Conservation (phyloP, 2,113 vertebrate species). For the Henicopernis longicauda region DNA sequence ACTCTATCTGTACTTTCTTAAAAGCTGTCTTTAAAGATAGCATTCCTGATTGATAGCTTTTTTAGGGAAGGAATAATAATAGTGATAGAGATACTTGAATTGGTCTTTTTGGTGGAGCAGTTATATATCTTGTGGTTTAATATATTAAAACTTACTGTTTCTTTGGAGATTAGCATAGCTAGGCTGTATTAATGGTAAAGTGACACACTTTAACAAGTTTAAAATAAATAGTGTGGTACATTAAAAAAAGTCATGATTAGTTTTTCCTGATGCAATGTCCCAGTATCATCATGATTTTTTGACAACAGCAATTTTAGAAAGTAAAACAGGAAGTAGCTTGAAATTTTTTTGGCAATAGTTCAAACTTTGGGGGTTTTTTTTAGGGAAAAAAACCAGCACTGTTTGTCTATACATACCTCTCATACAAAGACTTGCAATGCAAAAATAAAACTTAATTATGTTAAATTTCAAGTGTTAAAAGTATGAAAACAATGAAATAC, state of each 20-base stretch:
- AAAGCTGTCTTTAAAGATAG: not conserved
- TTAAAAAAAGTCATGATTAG: not conserved
- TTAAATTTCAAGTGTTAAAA: not conserved
- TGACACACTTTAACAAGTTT: not conserved
- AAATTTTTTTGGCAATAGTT: not conserved
- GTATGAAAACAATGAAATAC: not conserved
- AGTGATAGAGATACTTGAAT: not conserved
- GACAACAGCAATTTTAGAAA: not conserved
- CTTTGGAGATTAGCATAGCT: not conserved
- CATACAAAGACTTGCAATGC: not conserved
- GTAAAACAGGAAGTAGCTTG: not conserved
- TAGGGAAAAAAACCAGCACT: not conserved
- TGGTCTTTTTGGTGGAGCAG: not conserved
- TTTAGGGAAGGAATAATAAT: not conserved
- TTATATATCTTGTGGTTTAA: not conserved
- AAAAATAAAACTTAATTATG: not conserved
- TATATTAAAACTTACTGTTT: not conserved
- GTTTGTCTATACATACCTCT: not conserved
- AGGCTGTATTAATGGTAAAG: not conserved
- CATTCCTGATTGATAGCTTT: not conserved
- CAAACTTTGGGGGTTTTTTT: not conserved
- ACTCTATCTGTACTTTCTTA: not conserved
- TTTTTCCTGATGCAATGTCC: not conserved
- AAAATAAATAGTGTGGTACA: not conserved
- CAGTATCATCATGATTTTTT: not conserved